These are phyloP conservation scores for Acanthosepion pharaonis DNA, from an alignment of 2,888 invertebrate species.

Conservation along the genomic window DNA sequence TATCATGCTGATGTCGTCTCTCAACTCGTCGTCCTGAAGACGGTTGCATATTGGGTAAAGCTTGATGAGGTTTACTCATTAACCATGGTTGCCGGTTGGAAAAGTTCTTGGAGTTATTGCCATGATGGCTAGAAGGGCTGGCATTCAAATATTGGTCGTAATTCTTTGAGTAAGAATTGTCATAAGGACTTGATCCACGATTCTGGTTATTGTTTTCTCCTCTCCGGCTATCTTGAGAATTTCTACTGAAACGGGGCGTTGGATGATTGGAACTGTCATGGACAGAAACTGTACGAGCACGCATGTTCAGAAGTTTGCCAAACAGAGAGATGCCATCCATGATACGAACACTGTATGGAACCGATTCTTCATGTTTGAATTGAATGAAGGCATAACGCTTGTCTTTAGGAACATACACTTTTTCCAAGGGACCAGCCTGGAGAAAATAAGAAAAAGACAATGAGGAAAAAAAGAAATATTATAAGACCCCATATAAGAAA, in stretches of 20 bases:
- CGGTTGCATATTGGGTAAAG: not conserved
- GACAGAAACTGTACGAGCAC: conserved; percentile 58
- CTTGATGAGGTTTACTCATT: not conserved
- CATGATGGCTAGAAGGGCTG: not conserved
- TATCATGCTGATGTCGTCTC: not conserved
- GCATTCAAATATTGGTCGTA: not conserved
- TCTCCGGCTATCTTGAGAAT: not conserved
- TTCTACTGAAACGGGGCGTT: not conserved
- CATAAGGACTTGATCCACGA: not conserved
- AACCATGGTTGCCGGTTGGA: not conserved
- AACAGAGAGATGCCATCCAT: conserved; percentile 83
- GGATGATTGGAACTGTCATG: not conserved
- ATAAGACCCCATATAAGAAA: no score
- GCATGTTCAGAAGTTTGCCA: conserved; percentile 74
- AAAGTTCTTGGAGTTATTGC: not conserved
- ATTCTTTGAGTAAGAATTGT: not conserved
- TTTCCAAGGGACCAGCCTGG: conserved; percentile 86
- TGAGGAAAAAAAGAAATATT: no score
- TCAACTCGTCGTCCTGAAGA: not conserved
- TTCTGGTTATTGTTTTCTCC: not conserved
- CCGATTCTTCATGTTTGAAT: conserved; percentile 84
- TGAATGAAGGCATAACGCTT: conserved; percentile 86
- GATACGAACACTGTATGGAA: conserved; percentile 84
- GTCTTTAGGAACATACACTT: conserved; percentile 84
- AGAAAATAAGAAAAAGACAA: conserved; percentile 60